Percentiles rank a stretch among this genome's conserved stretches.
Evolutionary conservation across 1,140 invertebrate species (phyloP).

Genomic region (Drosophila bifasciata): DNA sequence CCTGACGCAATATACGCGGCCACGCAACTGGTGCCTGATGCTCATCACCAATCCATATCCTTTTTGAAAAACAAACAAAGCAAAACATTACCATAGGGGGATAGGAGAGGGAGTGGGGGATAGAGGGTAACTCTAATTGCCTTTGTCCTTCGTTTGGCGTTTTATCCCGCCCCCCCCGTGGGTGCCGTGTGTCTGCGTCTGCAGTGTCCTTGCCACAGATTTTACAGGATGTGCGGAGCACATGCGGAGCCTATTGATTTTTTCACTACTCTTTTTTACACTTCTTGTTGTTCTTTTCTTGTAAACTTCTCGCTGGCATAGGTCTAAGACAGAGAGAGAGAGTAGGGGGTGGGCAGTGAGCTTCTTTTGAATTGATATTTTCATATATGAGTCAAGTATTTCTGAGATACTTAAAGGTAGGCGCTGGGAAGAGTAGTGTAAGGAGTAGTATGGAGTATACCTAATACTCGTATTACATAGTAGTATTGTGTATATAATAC

Average conservation of each 20-base stretch:
- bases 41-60: constrained; percentile 99
- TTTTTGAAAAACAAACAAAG: constrained; percentile 87
- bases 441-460: no score
- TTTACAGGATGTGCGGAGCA: constrained; percentile 51
- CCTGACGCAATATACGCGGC: constrained; percentile 93
- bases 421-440: no score
- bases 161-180: constrained; percentile 46
- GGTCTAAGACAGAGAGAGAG: no score
- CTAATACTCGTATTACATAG: no score
- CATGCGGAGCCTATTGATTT: constrained; percentile 67
- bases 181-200: constrained; percentile 2
- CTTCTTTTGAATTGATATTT: no score
- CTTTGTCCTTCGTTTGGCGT: constrained; percentile 45
- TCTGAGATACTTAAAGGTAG: no score
- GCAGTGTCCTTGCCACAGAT: constrained; percentile 60
- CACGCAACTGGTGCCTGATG: constrained; percentile 95
- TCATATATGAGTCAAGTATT: no score
- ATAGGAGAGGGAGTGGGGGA: neutral
- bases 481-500: no score
- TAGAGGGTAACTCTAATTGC: constrained; percentile 38
- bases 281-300: neutral
- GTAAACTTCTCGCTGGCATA: constrained; percentile 11
- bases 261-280: constrained; percentile 29
- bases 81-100: neutral
- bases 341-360: no score